Evolutionary conservation across 2,797 vertebrate species (phyloP).

Genomic region (Malacoraja senta): DNA sequence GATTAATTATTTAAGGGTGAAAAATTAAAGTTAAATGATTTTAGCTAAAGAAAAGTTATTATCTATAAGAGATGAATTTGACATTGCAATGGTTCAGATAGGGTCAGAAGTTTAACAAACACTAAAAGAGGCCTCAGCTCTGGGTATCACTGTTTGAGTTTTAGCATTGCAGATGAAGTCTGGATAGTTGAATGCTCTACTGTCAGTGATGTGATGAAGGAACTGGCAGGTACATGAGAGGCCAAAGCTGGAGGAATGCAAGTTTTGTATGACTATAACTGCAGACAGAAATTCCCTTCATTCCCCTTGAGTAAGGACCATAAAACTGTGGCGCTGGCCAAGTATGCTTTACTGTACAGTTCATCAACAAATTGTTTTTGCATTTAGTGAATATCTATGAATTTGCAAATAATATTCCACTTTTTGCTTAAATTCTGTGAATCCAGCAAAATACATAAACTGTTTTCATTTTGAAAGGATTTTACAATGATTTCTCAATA

Average conservation of each 20-base stretch:
- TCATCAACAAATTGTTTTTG: neutral
- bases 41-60: too few relatives aligned
- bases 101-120: too few relatives aligned
- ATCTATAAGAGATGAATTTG: too few relatives aligned
- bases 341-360: neutral
- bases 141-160: too few relatives aligned
- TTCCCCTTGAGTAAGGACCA: neutral
- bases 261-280: neutral
- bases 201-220: neutral
- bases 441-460: slow-evolving; percentile 6
- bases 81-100: too few relatives aligned
- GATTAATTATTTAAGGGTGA: too few relatives aligned
- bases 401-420: neutral
- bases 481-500: neutral
- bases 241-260: neutral
- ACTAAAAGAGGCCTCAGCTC: too few relatives aligned
- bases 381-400: neutral
- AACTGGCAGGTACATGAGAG: neutral
- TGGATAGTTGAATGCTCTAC: neutral
- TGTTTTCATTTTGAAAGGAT: neutral
- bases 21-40: too few relatives aligned
- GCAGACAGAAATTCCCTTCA: neutral
- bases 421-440: neutral
- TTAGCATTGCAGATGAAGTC: neutral
- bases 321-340: too few relatives aligned